Base-by-base conservation (phyloP, 2,797 vertebrate species). In the Myioborus melanocephalus region DNA sequence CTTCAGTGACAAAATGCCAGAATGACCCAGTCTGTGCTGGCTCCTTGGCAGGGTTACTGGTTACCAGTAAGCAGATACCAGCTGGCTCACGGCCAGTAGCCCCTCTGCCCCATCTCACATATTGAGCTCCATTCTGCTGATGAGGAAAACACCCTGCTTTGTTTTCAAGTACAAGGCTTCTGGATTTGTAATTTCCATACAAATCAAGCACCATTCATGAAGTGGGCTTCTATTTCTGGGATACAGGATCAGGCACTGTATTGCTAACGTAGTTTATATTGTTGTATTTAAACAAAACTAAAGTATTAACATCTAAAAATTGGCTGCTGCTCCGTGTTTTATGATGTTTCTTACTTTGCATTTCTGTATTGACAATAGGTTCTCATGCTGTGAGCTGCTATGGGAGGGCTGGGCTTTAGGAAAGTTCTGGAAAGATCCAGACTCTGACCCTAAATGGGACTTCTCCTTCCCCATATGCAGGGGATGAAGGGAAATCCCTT, bases 261-360 rank as follows among this genome's bases (percentile, higher is more conserved):
- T 24, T 75, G 87, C 93, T 96, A 95, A 95, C 55, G 5, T 95
- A 94, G 88, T 94, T 83, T 87, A 19, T 50, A 17, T 47, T 20
- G 17, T 83, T 78, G 34, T 78, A 79, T 96, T 96, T 95, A 96
- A 89, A 93, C 92, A 92, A 65, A 80, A 95, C 95, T 95, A 92
- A 95, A 94, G 94, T 35, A 95, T 95, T 96, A 97, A 94, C 93
- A 86, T 34, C 88, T 95, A 94, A 95, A 95, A 92, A 73, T 61
- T 1, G 0, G 59, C 81, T 71, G 76, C 88, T 12, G 65, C 41
- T 81, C 69, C 0, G 3, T 75, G 30, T 86, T 89, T 75, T 21
- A 66, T 26, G 5, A 17, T 18, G 12, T 93, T 91, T 37, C 44
- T 82, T 94, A 92, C 43, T 89, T n/a, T 5, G 43, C 35, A 7